Base-by-base conservation (phyloP, 2,113 vertebrate species). In the Tupaia chinensis region DNA sequence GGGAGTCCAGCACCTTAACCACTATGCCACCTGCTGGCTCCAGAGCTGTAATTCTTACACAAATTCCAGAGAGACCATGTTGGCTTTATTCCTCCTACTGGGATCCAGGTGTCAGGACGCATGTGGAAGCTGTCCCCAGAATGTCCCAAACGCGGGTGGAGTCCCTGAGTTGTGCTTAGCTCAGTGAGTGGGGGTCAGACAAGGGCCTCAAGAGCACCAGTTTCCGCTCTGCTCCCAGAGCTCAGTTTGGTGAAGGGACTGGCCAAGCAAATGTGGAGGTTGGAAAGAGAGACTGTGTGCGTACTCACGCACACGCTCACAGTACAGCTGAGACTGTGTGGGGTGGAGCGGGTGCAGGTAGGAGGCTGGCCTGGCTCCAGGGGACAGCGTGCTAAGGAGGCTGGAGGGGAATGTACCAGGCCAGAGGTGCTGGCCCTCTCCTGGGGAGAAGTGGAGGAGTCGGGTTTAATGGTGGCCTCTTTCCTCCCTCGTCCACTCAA, bases 201-300 rank as follows among this genome's bases (percentile, higher is more conserved):
- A 27, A 32, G 9, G 73, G 20, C 19, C 14, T 34, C 74, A 34
- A 8, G 65, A 69, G 66, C 29, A 6, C 1, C 7, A 11, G 58
- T 53, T 27, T 84, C 88, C 92, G 66, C n/a, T 84, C 88, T 94
- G 66, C 7, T 91, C n/a, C 7, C 9, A 4, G 74, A 25, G 70
- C 3, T 93, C 27, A 7, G 14, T n/a, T 53, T 15, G 4, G 73
- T 16, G 23, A 58, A 89, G 44, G n/a, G 69, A 7, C 11, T 7
- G 17, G 76, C 4, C 4, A 11, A 17, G 60, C 80, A 63, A 2
- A 84, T 32, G 23, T 58, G 56, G 54, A 58, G 54, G 12, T 0
- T 29, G 34, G 56, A n/a, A 29, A n/a, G 34, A 63, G 61, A 0
- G 19, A 5, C 0, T 25, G 44, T 53, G 34, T n/a, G n/a, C 14